Evolutionary conservation across 2,888 invertebrate species (phyloP).

Genomic region (Sisyra nigra): DNA sequence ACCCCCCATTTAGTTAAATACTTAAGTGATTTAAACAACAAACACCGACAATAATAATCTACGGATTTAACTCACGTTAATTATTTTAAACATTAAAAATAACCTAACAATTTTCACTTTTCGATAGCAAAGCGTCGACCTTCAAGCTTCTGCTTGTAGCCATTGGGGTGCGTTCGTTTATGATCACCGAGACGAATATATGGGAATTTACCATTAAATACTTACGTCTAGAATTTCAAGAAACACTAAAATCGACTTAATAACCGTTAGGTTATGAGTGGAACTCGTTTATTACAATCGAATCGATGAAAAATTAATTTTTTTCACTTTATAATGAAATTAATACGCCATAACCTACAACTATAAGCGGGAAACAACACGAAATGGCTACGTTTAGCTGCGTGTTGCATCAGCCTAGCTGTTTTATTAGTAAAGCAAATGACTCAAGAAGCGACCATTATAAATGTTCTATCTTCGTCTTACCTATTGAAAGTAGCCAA

Average conservation of each 20-base stretch:
- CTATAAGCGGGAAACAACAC: conserved; percentile 3
- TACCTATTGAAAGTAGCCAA: no score
- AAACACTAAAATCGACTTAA: no score
- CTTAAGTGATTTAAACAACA: no score
- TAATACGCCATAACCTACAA: not conserved
- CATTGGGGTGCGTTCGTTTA: conserved; percentile 2
- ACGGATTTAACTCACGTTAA: conserved; percentile 16
- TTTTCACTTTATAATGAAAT: not conserved
- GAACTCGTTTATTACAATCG: no score
- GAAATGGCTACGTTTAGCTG: not conserved
- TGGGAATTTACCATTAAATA: no score
- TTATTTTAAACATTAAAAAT: conserved; percentile 20
- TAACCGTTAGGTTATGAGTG: no score
- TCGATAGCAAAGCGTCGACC: conserved; percentile 26
- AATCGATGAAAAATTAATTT: not conserved
- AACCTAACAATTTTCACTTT: conserved; percentile 31
- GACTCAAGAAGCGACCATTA: no score
- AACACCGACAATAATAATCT: no score
- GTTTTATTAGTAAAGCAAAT: not conserved
- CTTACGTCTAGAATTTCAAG: no score
- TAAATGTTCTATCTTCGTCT: no score
- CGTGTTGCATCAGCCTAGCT: not conserved
- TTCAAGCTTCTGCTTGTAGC: conserved; percentile 14
- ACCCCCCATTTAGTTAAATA: no score
- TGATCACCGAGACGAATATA: no score